A percentile compares a stretch with the other conserved stretches of the same genome.
phyloP scores from a whole-genome alignment of 2,113 vertebrate genomes.

The Sitta europaea region DNA sequence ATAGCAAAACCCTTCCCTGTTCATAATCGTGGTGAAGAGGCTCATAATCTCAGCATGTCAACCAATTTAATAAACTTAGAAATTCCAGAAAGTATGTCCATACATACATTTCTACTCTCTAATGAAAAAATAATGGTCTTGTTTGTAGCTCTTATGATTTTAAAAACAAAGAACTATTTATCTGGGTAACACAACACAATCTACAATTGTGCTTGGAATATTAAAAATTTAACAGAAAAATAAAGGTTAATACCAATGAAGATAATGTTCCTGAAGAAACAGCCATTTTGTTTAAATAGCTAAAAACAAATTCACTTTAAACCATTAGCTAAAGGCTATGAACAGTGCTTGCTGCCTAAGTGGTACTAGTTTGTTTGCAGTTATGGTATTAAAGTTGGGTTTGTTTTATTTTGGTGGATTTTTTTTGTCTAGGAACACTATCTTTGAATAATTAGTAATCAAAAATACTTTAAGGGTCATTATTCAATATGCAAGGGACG shows the following conservation, averaged over 20 bases:
- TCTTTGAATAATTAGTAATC: background rate
- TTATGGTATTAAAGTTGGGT: background rate
- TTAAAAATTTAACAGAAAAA: background rate
- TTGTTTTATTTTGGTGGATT: background rate
- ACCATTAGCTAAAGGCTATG: background rate
- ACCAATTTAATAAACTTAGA: background rate
- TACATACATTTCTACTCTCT: background rate
- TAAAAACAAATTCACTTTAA: background rate
- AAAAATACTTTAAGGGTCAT: background rate
- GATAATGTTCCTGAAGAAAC: background rate
- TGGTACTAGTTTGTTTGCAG: background rate
- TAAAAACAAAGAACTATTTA: background rate
- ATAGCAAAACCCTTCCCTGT: background rate
- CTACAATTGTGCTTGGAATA: background rate
- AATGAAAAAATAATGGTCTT: background rate
- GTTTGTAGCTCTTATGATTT: background rate
- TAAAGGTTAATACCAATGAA: background rate
- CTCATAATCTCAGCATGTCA: background rate
- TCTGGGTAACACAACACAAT: background rate
- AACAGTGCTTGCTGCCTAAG: background rate
- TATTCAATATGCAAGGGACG: background rate
- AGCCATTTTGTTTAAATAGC: background rate
- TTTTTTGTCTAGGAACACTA: background rate
- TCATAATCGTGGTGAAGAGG: background rate
- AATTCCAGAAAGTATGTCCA: background rate